Base-by-base conservation (phyloP, 2,113 vertebrate species). In the Cyanoramphus novaezelandiae region DNA sequence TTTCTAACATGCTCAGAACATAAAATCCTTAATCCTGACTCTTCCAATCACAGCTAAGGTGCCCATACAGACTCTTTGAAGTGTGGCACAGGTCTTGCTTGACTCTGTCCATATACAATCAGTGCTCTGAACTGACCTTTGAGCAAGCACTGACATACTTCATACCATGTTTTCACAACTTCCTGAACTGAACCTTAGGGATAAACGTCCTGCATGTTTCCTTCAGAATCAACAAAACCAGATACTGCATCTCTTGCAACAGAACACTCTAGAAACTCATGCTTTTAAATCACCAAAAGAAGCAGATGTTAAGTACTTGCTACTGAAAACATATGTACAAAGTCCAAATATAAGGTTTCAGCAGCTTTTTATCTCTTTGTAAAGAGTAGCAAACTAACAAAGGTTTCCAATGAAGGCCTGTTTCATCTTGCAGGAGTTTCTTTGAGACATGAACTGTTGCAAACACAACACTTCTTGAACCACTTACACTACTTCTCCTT, bases 21-120 rank as follows among this genome's bases (percentile, higher is more conserved):
- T 4, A 41, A 82, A 4, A 88, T 10, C 55, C 44, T 60, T 35
- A 70, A 92, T 17, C n/a, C 62, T 33, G 15, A 71, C 43, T 41
- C 49, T 69, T 23, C 2, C 3, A 21, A 7, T 8, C 25, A 24
- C 77, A 63, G 21, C 41, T 71, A 49, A 77, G 27, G 25, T 44
- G n/a, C 47, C 63, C 25, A 43, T 15, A 85, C 35, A 69, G 35
- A 47, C 70, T 62, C 37, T 43, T 35, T 31, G 15, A 75, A 72
- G 52, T 0, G 0, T 17, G 13, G 31, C 29, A 60, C 2, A 39
- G 7, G 5, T 18, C 67, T 44, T 82, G 37, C 53, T 60, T 65
- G 44, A 35, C 50, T 23, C 39, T 25, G 20, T 33, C 25, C 57
- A 5, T 2, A 24, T 2, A 57, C 17, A 41, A 35, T 35, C n/a